A percentile compares a stretch with the other conserved stretches of the same genome.
These are phyloP conservation scores for Neodontobutis hainanensis DNA, from an alignment of 2,113 vertebrate species.

Conservation along the genomic window DNA sequence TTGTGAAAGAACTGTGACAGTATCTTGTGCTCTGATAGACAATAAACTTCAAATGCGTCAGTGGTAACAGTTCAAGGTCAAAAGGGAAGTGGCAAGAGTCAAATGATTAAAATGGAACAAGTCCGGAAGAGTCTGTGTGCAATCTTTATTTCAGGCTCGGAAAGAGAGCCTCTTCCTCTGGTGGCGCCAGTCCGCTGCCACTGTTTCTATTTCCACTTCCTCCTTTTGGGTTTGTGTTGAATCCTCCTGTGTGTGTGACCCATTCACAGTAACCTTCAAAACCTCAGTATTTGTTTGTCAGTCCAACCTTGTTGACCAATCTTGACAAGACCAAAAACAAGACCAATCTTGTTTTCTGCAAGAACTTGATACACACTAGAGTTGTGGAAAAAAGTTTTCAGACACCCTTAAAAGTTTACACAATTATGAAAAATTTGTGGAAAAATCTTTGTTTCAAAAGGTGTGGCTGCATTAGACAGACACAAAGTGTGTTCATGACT, in stretches of 20 bases:
- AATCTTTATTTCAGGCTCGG: constrained; percentile 73
- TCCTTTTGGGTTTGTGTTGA: constrained; percentile 74
- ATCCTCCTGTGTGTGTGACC: constrained; percentile 4
- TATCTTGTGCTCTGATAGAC: neutral
- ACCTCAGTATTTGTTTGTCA: constrained; percentile 33
- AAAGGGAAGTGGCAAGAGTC: constrained; percentile 64
- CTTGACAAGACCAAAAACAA: too few relatives aligned
- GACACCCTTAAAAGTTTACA: too few relatives aligned
- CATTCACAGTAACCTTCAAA: constrained; percentile 1
- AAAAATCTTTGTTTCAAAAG: too few relatives aligned
- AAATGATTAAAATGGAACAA: constrained; percentile 71
- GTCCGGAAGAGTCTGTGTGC: constrained; percentile 64
- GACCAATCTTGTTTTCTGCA: neutral
- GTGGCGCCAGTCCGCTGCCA: constrained; percentile 67
- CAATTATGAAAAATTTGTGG: too few relatives aligned
- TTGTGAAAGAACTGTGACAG: too few relatives aligned
- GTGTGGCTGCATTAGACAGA: too few relatives aligned
- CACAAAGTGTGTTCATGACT: too few relatives aligned
- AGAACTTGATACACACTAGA: neutral
- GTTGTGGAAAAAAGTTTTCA: too few relatives aligned
- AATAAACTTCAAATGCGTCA: constrained; percentile 31
- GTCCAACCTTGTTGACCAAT: neutral
- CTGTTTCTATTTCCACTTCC: constrained; percentile 76
- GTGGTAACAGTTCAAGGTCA: constrained; percentile 60
- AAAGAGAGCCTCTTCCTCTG: constrained; percentile 73